A percentile compares a stretch with the other conserved stretches of the same genome.
phyloP scores from a whole-genome alignment of 2,888 invertebrate genomes.

The Himalopsyche japonica region DNA sequence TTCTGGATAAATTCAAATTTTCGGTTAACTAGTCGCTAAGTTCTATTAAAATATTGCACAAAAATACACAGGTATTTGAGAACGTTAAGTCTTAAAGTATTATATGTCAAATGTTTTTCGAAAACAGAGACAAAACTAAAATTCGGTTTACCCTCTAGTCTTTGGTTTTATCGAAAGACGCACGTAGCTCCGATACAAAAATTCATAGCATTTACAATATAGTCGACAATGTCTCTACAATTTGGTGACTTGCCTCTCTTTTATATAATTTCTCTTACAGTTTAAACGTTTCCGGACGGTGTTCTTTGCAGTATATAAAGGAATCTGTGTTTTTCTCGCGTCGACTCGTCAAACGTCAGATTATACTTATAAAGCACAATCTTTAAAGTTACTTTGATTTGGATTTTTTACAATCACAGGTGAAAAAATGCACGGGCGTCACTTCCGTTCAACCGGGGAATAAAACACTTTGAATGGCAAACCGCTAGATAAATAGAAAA shows the following conservation, averaged over 20 bases:
- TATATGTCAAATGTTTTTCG: slow-evolving; percentile 2
- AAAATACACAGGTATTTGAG: slow-evolving; percentile 33
- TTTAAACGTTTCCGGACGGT: slow-evolving; percentile 33
- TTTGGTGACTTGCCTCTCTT: slow-evolving; percentile 2
- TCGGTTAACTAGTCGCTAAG: not conserved
- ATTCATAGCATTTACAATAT: slow-evolving; percentile 8
- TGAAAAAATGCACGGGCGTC: not conserved
- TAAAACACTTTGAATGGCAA: not conserved
- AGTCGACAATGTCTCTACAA: not conserved
- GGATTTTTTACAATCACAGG: not conserved
- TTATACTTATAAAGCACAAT: not conserved
- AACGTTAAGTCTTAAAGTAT: not conserved
- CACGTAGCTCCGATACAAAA: slow-evolving; percentile 7
- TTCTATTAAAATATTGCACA: slow-evolving; percentile 29
- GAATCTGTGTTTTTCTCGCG: not conserved
- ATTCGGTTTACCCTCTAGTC: slow-evolving; percentile 30
- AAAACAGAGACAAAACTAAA: slow-evolving; percentile 20
- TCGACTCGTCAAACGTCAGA: not conserved
- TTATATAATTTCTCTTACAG: slow-evolving; percentile 11
- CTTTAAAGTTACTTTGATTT: not conserved
- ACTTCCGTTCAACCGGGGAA: not conserved
- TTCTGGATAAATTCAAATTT: not conserved
- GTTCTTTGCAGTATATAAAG: slow-evolving; percentile 14
- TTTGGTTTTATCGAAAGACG: slow-evolving; percentile 23
- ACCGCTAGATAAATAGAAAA: not conserved